Conservation (phyloP, 2,113 vertebrate species). For the Hemiscyllium ocellatum region DNA sequence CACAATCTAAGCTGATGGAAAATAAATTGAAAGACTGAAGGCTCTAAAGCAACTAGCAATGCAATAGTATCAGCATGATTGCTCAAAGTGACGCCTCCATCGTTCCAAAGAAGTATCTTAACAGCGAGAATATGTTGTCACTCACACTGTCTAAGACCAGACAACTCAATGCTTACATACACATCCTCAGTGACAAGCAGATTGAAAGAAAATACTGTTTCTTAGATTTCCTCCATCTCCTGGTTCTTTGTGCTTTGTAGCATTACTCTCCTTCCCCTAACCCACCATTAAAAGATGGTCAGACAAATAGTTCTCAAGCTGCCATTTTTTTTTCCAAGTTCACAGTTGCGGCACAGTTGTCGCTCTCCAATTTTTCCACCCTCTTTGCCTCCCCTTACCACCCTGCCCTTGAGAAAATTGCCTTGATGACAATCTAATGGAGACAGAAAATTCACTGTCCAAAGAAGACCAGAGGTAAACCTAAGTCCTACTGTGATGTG, state of each 20-base stretch:
- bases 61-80: conserved; percentile 48
- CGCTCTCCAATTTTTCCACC: not conserved
- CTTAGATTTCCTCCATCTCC: not conserved
- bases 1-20: conserved; percentile 58
- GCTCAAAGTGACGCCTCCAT: conserved; percentile 43
- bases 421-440: not conserved
- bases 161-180: conserved; percentile 36
- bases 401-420: not conserved
- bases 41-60: conserved; percentile 50
- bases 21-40: conserved; percentile 59
- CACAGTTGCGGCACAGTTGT: not conserved
- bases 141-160: not conserved
- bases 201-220: not conserved
- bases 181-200: conserved; percentile 37
- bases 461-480: not conserved
- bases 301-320: not conserved
- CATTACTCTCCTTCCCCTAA: not conserved
- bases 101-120: not conserved
- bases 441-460: not conserved
- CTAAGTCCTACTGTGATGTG: not conserved
- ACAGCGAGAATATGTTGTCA: not conserved
- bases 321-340: not conserved
- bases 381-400: not conserved
- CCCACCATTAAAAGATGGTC: not conserved
- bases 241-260: not conserved